Evolutionary conservation across 2,888 invertebrate genomes (phyloP).

Genomic region (Cylindroiulus punctatus): DNA sequence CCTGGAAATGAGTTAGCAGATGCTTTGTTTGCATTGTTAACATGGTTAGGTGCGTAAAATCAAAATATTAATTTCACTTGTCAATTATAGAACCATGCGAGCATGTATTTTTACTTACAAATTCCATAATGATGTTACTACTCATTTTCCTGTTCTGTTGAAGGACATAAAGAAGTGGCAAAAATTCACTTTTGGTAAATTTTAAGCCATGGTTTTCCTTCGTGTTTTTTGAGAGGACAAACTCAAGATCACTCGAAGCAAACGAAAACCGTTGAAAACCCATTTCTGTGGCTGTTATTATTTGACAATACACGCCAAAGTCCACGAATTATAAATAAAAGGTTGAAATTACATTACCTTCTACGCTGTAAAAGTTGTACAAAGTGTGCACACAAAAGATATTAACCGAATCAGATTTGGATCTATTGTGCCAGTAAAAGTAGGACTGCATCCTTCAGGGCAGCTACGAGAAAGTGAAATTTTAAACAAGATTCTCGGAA

Average conservation of each 20-base stretch:
- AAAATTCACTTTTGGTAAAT: not conserved
- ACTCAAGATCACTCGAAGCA: slow-evolving; percentile 21
- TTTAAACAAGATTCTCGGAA: slow-evolving; percentile 1
- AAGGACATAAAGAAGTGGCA: not conserved
- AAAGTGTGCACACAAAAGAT: not conserved
- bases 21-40: not conserved
- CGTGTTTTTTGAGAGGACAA: not conserved
- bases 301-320: slow-evolving; percentile 25
- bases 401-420: slow-evolving; percentile 26
- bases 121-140: not conserved
- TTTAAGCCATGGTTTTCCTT: not conserved
- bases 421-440: not conserved
- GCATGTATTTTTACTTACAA: not conserved
- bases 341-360: not conserved
- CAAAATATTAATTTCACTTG: not conserved
- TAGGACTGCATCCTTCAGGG: slow-evolving; percentile 40
- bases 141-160: not conserved
- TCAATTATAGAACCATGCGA: not conserved
- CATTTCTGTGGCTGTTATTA: not conserved
- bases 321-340: slow-evolving; percentile 17
- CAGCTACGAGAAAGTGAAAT: slow-evolving; percentile 14
- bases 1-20: slow-evolving; percentile 3
- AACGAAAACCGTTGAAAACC: slow-evolving; percentile 10
- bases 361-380: not conserved
- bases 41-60: not conserved